Conservation (phyloP, 2,797 vertebrate genomes). For the Pipistrellus pygmaeus region DNA sequence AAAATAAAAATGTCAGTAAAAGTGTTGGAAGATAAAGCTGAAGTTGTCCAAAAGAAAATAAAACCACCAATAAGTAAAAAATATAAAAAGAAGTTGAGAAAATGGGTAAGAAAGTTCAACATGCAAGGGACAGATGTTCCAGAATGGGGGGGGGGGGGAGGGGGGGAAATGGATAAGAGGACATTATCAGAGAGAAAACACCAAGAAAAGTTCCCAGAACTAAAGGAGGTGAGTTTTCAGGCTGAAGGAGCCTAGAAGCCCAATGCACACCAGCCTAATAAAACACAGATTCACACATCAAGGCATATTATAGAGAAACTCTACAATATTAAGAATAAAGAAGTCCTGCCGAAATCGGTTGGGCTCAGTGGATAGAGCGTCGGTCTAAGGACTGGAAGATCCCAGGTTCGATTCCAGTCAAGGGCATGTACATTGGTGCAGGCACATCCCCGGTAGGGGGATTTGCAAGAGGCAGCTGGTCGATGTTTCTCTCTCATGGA, state of each 20-base stretch:
- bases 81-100: background rate
- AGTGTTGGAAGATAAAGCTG: constrained; percentile 26
- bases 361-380: too few relatives aligned
- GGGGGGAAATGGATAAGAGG: background rate
- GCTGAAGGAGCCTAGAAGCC: background rate
- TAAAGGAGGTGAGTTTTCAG: constrained; percentile 14
- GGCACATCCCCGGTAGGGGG: too few relatives aligned
- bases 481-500: too few relatives aligned
- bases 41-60: constrained; percentile 16
- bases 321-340: background rate
- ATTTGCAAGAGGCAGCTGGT: too few relatives aligned
- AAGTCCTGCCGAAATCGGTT: background rate
- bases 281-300: background rate
- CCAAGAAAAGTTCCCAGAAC: background rate
- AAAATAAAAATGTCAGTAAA: background rate
- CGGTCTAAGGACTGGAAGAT: too few relatives aligned
- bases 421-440: too few relatives aligned
- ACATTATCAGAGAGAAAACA: constrained; percentile 40
- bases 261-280: background rate
- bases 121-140: background rate
- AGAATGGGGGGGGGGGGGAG: background rate
- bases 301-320: background rate
- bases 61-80: constrained; percentile 25
- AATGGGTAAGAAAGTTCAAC: background rate
- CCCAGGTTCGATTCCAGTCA: too few relatives aligned